Conservation (phyloP, 1,140 invertebrate genomes). For the Lamellibrachia luymesi region DNA sequence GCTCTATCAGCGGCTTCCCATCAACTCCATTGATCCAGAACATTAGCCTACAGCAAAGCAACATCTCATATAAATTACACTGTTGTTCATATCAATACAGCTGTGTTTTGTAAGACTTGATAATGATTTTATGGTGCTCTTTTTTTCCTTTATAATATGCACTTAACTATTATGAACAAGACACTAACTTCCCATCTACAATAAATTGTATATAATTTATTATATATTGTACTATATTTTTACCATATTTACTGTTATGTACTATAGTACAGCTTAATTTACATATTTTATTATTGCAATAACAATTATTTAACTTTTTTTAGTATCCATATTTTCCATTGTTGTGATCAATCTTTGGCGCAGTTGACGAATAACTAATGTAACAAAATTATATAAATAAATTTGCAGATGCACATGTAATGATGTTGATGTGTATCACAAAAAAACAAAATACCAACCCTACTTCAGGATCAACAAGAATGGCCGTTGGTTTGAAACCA, state of each 20-base stretch:
- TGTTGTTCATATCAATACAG: not conserved
- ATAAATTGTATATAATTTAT: not conserved
- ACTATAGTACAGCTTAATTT: not conserved
- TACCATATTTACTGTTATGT: not conserved
- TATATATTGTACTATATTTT: not conserved
- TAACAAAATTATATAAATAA: not conserved
- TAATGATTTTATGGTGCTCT: not conserved
- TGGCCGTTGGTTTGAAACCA: not conserved
- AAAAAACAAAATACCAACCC: not conserved
- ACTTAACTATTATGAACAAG: not conserved
- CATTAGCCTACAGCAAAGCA: not conserved
- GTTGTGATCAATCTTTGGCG: too few relatives aligned
- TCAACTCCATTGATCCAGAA: not conserved
- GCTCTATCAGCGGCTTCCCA: not conserved
- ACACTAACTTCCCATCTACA: not conserved
- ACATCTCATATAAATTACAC: not conserved
- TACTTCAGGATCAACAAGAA: not conserved
- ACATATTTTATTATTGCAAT: too few relatives aligned
- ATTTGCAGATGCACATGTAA: not conserved
- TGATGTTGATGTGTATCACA: not conserved
- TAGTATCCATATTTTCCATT: too few relatives aligned
- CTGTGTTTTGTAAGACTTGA: not conserved
- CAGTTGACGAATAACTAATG: too few relatives aligned
- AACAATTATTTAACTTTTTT: too few relatives aligned
- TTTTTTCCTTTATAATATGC: not conserved